Conservation (phyloP, 2,888 invertebrate species). For the Synanthedon andrenaeformis region DNA sequence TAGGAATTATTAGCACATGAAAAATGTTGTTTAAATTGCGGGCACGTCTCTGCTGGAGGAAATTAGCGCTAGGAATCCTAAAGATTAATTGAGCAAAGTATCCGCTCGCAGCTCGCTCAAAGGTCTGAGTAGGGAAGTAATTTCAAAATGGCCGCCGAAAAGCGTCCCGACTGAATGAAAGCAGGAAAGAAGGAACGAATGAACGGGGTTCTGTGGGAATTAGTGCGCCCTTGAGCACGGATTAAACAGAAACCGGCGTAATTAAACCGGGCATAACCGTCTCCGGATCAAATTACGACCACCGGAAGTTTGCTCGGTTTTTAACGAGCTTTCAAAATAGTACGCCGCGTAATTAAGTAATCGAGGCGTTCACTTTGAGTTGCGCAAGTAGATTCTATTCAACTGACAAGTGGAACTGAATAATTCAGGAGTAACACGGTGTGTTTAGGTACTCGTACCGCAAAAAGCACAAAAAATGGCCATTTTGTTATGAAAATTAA, state of each 20-base stretch:
- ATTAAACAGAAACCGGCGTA: constrained; percentile 9
- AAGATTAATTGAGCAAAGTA: not conserved
- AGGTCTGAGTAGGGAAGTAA: not conserved
- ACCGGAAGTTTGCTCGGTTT: constrained; percentile 4
- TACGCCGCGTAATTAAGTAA: not conserved
- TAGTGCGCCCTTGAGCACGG: constrained; percentile 8
- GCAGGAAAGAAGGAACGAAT: constrained; percentile 3
- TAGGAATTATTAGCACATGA: too few species aligned
- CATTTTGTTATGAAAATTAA: not conserved
- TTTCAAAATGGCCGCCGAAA: constrained; percentile 2
- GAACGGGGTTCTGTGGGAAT: constrained; percentile 9
- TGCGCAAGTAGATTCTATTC: not conserved
- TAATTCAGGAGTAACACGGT: not conserved
- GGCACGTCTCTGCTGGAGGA: too few species aligned
- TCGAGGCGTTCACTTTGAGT: not conserved
- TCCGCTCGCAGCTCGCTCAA: not conserved
- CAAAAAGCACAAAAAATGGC: not conserved
- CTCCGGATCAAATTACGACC: constrained; percentile 1
- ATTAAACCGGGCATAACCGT: constrained; percentile 8
- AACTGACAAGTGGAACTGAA: not conserved
- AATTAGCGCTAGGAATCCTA: too few species aligned
- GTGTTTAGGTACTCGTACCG: not conserved
- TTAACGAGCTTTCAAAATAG: constrained; percentile 6
- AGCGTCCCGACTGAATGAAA: constrained; percentile 3
- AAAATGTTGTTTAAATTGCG: too few species aligned